A percentile compares a stretch with the other conserved stretches of the same genome.
Conservation (phyloP, 2,113 vertebrate species). For the Indri indri region DNA sequence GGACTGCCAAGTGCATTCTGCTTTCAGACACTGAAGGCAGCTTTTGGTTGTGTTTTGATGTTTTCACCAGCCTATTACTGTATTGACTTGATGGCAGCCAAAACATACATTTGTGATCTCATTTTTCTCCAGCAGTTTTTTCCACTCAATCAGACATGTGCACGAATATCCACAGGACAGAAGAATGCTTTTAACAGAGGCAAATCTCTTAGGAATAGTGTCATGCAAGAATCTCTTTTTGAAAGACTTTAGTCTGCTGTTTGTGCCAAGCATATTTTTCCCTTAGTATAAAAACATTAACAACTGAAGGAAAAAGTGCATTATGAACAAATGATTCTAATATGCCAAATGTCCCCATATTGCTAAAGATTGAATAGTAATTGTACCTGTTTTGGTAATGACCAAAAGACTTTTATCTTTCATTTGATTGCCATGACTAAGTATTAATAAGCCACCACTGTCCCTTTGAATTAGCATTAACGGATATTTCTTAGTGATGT, state of each 20-base stretch:
- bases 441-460: slow-evolving; percentile 84
- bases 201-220: slow-evolving; percentile 83
- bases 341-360: slow-evolving; percentile 78
- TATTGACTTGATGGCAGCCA: slow-evolving; percentile 90
- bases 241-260: slow-evolving; percentile 78
- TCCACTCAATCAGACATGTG: slow-evolving; percentile 87
- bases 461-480: slow-evolving; percentile 84
- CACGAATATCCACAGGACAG: slow-evolving; percentile 80
- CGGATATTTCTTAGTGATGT: slow-evolving; percentile 82
- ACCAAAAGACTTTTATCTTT: slow-evolving; percentile 82
- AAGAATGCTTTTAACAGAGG: slow-evolving; percentile 83
- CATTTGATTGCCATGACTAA: slow-evolving; percentile 81
- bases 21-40: slow-evolving; percentile 86
- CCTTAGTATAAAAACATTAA: slow-evolving; percentile 72
- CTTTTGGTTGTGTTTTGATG: slow-evolving; percentile 96
- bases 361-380: slow-evolving; percentile 84
- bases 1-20: slow-evolving; percentile 72
- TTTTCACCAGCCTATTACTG: slow-evolving; percentile 91
- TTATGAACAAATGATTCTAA: slow-evolving; percentile 81
- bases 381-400: slow-evolving; percentile 56
- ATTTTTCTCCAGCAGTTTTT: slow-evolving; percentile 86
- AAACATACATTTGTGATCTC: slow-evolving; percentile 94
- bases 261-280: slow-evolving; percentile 47
- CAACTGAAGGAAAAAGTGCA: slow-evolving; percentile 80
- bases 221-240: slow-evolving; percentile 86